Conservation (phyloP, 2,797 vertebrate species). For the Darevskia mixta region DNA sequence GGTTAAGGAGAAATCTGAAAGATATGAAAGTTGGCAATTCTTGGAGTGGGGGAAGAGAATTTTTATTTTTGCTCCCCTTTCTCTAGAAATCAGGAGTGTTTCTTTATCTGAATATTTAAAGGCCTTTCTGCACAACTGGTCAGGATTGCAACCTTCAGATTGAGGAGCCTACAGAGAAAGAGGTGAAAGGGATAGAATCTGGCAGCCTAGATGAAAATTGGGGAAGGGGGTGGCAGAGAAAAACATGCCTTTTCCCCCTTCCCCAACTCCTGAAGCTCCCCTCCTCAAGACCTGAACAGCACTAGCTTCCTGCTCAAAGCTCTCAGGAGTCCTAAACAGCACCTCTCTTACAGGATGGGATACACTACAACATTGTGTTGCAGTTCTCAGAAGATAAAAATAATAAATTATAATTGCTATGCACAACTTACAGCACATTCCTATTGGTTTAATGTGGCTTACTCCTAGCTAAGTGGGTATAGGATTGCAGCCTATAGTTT, state of each 20-base stretch:
- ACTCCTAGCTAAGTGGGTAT: too few species aligned
- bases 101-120: neutral
- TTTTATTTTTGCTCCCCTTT: neutral
- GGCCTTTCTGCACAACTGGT: neutral
- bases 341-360: neutral
- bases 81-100: neutral
- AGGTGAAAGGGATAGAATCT: too few species aligned
- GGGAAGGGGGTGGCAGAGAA: neutral
- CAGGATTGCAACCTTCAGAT: too few species aligned
- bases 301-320: neutral
- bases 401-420: too few species aligned
- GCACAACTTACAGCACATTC: too few species aligned
- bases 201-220: too few species aligned
- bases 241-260: neutral
- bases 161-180: too few species aligned
- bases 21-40: neutral
- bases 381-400: neutral
- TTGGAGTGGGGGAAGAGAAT: too few species aligned
- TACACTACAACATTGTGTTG: neutral
- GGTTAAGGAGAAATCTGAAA: neutral
- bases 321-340: neutral
- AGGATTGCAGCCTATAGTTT: neutral
- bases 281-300: neutral
- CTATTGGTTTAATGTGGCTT: too few species aligned
- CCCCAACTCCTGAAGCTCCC: neutral